Base-by-base conservation (phyloP, 2,113 vertebrate species). In the Atractosteus spatula region DNA sequence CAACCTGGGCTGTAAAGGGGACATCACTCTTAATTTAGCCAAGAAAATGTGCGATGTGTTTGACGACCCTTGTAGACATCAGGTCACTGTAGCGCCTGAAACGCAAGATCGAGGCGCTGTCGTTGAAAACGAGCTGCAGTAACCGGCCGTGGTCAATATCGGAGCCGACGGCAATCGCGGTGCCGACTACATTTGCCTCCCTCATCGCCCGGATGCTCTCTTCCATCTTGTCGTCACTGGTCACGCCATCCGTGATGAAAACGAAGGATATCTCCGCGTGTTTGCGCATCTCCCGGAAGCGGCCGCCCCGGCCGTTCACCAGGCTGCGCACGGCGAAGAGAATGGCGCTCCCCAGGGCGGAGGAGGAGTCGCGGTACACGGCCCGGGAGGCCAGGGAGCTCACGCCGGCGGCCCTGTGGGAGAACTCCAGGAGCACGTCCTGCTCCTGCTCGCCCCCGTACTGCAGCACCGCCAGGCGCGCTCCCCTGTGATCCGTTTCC, bases 391-490 rank as follows among this genome's bases (percentile, higher is more conserved):
- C 72, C 3, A 75, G 55, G 68, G 63, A 51, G 29, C 66, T 43
- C 62, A 79, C 68, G 64, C 51, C 59, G 51, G 67, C 71, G 6
- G 43, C 13, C 55, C 68, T 75, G 43, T 68, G 29, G 10, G 73
- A 69, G 61, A 79, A 79, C 62, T 79, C 77, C n/a, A 77, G 51
- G 59, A 81, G 73, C n/a, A 79, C 43, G 14, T 77, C 77, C 41
- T 76, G 77, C 11, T 77, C 67, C 8, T 74, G 57, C 62, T 77
- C 75, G 8, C 68, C 75, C 44, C 75, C 79, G 14, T 68, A 77
- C 56, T 79, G 75, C 61, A 81, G 55, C 13, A 74, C 63, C 1
- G 75, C 70, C 8, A 81, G 77, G 51, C 71, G 71, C 3, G 80
- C 80, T 54, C 80, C 77, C n/a, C 57, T 68, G 13, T 41, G 16